Base-by-base conservation (phyloP, 1,140 invertebrate species). In the Prorops nasuta region DNA sequence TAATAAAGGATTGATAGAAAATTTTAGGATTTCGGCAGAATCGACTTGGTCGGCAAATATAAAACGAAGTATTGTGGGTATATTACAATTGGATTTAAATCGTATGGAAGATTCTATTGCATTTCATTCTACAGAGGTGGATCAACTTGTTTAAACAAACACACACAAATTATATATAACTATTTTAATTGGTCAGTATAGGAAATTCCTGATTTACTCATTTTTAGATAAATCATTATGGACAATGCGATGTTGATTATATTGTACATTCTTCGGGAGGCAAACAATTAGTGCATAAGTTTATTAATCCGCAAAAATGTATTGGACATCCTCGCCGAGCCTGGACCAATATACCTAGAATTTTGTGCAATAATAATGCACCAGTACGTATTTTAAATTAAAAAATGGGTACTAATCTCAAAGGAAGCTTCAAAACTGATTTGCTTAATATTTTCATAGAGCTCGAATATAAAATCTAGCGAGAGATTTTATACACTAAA, bases 1-100 rank as follows among this genome's bases (percentile, higher is more conserved):
- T 21, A 58, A 66, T n/a, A 64, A 60, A 51, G 76, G 76, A 8
- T 59, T 69, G 12, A 45, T 76, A 9, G 63, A 68, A 51, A 72
- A 74, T 60, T 72, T 78, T 20, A 76, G 67, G 18, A 59, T 63
- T 8, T 79, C 78, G 52, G 55, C 60, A 18, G 83, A 84, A 50
- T 74, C 81, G 1, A 61, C 76, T n/a, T 87, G 85, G 85, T 78
- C 81, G 0, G 80, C 77, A n/a, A 87, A 87, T 62, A 81, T 86
- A 43, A 86, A 87, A 63, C 70, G 83, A 28, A 84, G 83, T 3
- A 78, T 87, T 17, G 81, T 82, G 9, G 79, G 82, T 28, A 81
- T 83, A 51, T 79, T 86, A 21, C 84, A 86, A 61, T 49, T 84
- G 8, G 72, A 79, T 57, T 72, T 72, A 7, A 16, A 35, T 3